These are phyloP conservation scores for Sminthurides aquaticus DNA, from an alignment of 2,888 invertebrate species.

Conservation along the genomic window DNA sequence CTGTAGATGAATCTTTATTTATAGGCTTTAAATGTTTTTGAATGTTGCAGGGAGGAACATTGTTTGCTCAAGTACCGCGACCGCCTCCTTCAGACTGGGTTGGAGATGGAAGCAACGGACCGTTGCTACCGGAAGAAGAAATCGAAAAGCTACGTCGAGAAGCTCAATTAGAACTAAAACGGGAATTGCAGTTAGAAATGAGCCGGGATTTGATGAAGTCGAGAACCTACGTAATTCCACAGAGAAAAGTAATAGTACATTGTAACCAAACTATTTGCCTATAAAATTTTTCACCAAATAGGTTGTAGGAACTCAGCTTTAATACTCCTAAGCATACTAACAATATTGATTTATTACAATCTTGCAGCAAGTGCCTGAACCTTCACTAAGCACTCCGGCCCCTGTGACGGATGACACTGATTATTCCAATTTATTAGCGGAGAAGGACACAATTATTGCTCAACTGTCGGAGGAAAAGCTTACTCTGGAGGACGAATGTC, in stretches of 20 bases:
- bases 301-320: no score
- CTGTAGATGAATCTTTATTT: no score
- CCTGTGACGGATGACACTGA: neutral
- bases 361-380: no score
- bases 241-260: no score
- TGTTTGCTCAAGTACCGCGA: no score
- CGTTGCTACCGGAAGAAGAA: conserved; percentile 20
- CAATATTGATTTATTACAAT: no score
- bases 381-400: no score
- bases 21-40: no score
- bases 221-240: conserved; percentile 17
- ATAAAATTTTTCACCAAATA: no score
- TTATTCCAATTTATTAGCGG: conserved; percentile 40
- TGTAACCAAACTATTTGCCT: no score
- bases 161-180: conserved; percentile 34
- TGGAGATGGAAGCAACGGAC: conserved; percentile 10
- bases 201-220: conserved; percentile 25
- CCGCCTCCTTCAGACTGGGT: neutral
- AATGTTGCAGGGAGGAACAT: no score
- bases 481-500: conserved; percentile 56
- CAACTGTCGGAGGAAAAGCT: conserved; percentile 40
- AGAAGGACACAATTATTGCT: conserved; percentile 44
- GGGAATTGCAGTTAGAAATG: conserved; percentile 32
- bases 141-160: conserved; percentile 33
- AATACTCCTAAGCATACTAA: no score